These are phyloP conservation scores for Meiosimyza platycephala DNA, from an alignment of 2,888 invertebrate genomes.

Conservation along the genomic window DNA sequence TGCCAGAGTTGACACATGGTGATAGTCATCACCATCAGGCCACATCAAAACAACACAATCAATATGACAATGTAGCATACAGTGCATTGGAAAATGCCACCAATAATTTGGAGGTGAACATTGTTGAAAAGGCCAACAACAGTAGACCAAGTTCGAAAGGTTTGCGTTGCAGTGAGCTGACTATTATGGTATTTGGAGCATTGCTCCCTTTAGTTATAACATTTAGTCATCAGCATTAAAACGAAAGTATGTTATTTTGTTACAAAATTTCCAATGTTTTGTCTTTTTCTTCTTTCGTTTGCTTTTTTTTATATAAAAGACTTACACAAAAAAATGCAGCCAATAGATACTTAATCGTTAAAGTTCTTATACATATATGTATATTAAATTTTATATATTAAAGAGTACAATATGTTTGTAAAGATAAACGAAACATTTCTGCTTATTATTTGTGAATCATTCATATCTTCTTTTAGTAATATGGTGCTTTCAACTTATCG, in stretches of 20 bases:
- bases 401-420: too few species aligned
- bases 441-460: too few species aligned
- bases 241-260: not conserved
- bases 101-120: slow-evolving; percentile 31
- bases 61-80: slow-evolving; percentile 52
- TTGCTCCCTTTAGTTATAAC: slow-evolving; percentile 90
- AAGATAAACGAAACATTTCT: too few species aligned
- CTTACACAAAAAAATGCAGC: too few species aligned
- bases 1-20: slow-evolving; percentile 88
- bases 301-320: too few species aligned
- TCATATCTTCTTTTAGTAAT: not conserved
- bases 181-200: slow-evolving; percentile 87
- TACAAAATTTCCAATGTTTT: too few species aligned
- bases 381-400: too few species aligned
- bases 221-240: slow-evolving; percentile 88
- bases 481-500: slow-evolving; percentile 11
- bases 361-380: too few species aligned
- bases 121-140: slow-evolving; percentile 31
- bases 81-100: slow-evolving; percentile 57
- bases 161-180: slow-evolving; percentile 81
- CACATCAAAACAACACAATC: slow-evolving; percentile 36
- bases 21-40: slow-evolving; percentile 60
- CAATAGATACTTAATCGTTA: too few species aligned
- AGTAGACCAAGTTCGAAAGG: slow-evolving; percentile 63
- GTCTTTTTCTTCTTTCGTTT: too few species aligned